Base-by-base conservation (phyloP, 2,113 vertebrate genomes). In the Neofelis nebulosa region DNA sequence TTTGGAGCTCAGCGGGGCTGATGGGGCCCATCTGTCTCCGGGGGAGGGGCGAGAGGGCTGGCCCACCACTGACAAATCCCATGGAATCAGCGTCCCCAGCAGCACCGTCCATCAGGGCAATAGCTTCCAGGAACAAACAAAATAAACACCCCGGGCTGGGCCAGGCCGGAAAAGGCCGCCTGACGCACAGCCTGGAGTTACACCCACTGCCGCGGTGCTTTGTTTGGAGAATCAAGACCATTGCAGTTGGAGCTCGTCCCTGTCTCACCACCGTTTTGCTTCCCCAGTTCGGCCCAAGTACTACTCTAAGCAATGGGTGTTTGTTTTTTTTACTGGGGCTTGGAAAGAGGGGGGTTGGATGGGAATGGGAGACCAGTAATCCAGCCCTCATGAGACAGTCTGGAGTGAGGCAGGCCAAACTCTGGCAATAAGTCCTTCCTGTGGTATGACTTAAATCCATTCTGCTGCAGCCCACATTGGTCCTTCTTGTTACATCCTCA, bases 101-200 rank as follows among this genome's bases (percentile, higher is more conserved):
- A 83, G 96, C 93, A 85, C 95, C 96, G 98, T 98, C 98, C 97
- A 97, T 98, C 97, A 98, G 98, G 85, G 97, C 96, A 96, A 78
- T 95, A 95, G 98, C 98, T 98, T 98, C 98, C 98, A 98, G 98
- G 98, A 98, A 98, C 97, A 98, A 98, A 98, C 98, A 98, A 98
- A 97, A 98, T 98, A 98, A 98, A 98, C 97, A 98, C 57, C 92
- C 93, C 12, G 15, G 92, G 61, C 95, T 52, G 61, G 89, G 98
- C 95, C 97, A 89, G 93, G 95, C 97, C 96, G 98, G 98, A 97
- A 98, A 97, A 95, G 97, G 95, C 96, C 68, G 95, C 97, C 97
- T 98, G 97, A 98, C 97, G 98, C 97, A 97, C 96, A 98, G 97
- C 94, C 94, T 1, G 14, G 91, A 89, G 97, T 97, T 94, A 82